Conservation (phyloP, 2,888 invertebrate genomes). For the Trichacis sp. region DNA sequence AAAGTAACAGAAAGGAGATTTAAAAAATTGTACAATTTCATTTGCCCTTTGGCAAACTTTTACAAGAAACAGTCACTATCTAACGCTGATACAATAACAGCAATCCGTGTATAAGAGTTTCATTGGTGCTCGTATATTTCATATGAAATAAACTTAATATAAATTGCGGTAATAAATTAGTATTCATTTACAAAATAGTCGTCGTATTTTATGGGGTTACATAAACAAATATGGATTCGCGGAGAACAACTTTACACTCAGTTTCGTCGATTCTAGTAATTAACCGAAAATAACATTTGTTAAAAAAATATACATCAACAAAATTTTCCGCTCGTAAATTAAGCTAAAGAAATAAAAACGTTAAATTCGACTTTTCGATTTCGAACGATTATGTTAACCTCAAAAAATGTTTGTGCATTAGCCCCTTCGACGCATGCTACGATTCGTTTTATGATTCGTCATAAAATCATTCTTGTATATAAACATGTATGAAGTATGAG, state of each 20-base stretch:
- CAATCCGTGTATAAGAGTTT: conserved; percentile 30
- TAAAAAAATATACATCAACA: neutral
- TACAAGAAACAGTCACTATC: conserved; percentile 27
- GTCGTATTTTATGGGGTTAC: no score
- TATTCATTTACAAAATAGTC: conserved; percentile 37
- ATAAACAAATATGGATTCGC: no score
- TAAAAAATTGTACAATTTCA: conserved; percentile 33
- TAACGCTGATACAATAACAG: conserved; percentile 29
- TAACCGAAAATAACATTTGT: neutral
- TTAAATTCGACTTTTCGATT: no score
- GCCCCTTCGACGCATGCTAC: conserved; percentile 35
- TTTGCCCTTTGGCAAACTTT: conserved; percentile 22
- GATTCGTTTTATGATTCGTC: conserved; percentile 28
- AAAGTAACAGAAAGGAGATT: conserved; percentile 31
- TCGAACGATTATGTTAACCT: no score
- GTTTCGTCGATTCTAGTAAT: no score
- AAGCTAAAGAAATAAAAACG: no score
- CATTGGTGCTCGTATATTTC: conserved; percentile 32
- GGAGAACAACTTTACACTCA: conserved; percentile 4
- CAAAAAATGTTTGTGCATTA: conserved; percentile 34
- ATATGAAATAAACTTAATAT: conserved; percentile 12
- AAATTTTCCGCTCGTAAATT: no score
- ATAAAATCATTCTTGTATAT: conserved; percentile 18
- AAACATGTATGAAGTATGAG: conserved; percentile 40
- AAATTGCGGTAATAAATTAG: conserved; percentile 35